Evolutionary conservation across 2,797 vertebrate genomes (phyloP).

Genomic region (Trichosurus vulpecula): DNA sequence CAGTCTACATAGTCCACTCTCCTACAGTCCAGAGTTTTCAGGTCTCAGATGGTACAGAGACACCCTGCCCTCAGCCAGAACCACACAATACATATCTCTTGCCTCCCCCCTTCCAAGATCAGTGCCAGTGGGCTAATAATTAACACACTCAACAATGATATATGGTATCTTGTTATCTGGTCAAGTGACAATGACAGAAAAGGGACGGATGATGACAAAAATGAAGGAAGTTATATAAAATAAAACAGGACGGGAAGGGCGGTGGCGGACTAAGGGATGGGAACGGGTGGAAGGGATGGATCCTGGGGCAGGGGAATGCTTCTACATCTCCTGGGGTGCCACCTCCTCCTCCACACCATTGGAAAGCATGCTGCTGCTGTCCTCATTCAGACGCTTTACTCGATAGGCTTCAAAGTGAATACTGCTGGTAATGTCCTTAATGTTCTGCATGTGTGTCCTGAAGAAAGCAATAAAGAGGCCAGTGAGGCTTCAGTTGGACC

Average conservation of each 20-base stretch:
- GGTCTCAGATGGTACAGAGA: not conserved
- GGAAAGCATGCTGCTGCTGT: constrained; percentile 84
- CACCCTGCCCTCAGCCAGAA: not conserved
- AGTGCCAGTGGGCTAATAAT: not conserved
- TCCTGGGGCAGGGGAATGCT: constrained; percentile 41
- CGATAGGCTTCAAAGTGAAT: constrained; percentile 98
- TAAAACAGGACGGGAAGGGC: constrained; percentile 58
- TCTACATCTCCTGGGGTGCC: constrained; percentile 93
- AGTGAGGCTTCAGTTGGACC: too few species aligned
- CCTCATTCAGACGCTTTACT: constrained; percentile 94
- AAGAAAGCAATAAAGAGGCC: not conserved
- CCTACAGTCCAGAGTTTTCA: not conserved
- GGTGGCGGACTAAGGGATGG: constrained; percentile 37
- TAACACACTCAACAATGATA: constrained; percentile 20
- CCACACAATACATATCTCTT: not conserved
- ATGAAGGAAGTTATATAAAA: constrained; percentile 79
- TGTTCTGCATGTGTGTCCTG: constrained; percentile 99
- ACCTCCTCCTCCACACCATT: constrained; percentile 90
- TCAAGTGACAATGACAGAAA: constrained; percentile 74
- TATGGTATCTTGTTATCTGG: constrained; percentile 73
- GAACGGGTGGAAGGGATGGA: constrained; percentile 61
- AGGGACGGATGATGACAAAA: constrained; percentile 54
- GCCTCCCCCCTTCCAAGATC: not conserved
- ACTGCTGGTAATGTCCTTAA: constrained; percentile 97
- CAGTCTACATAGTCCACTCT: not conserved